These are phyloP conservation scores for Callipepla californica DNA, from an alignment of 2,113 vertebrate genomes.

Conservation along the genomic window DNA sequence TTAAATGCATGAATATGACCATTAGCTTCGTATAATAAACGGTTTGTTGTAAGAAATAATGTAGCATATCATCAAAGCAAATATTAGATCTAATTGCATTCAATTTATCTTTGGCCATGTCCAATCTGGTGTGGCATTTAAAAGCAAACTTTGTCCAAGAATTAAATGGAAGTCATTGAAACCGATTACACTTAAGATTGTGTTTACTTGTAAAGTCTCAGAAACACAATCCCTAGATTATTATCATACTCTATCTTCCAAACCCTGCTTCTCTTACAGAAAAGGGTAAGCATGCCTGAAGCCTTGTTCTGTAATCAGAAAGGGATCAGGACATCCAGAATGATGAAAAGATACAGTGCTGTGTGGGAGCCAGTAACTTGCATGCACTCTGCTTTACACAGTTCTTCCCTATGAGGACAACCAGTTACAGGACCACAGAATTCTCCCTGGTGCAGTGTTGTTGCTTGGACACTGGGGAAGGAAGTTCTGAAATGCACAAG, in stretches of 20 bases:
- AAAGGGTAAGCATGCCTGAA: not conserved
- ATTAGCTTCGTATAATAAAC: conserved; percentile 64
- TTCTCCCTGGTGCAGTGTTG: not conserved
- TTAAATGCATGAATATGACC: conserved; percentile 23
- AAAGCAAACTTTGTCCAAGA: conserved; percentile 51
- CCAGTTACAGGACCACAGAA: not conserved
- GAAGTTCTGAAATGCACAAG: not conserved
- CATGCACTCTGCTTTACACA: not conserved
- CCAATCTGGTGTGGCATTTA: conserved; percentile 52
- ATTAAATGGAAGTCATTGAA: conserved; percentile 52
- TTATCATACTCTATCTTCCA: not conserved
- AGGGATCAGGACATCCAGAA: not conserved
- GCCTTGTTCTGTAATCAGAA: not conserved
- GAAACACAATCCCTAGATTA: not conserved
- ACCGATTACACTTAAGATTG: conserved; percentile 2
- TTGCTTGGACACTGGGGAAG: not conserved
- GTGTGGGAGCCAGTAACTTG: not conserved
- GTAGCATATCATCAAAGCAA: conserved; percentile 68
- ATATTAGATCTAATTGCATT: conserved; percentile 67
- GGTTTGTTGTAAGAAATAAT: conserved; percentile 68
- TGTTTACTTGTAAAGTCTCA: conserved; percentile 21
- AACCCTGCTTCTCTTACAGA: not conserved
- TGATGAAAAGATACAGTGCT: not conserved
- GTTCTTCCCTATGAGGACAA: not conserved
- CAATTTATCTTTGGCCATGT: conserved; percentile 45